Evolutionary conservation across 2,888 invertebrate species (phyloP), one percentile per base, ranked within the genome.

Genomic region (Chrysolina americana): DNA sequence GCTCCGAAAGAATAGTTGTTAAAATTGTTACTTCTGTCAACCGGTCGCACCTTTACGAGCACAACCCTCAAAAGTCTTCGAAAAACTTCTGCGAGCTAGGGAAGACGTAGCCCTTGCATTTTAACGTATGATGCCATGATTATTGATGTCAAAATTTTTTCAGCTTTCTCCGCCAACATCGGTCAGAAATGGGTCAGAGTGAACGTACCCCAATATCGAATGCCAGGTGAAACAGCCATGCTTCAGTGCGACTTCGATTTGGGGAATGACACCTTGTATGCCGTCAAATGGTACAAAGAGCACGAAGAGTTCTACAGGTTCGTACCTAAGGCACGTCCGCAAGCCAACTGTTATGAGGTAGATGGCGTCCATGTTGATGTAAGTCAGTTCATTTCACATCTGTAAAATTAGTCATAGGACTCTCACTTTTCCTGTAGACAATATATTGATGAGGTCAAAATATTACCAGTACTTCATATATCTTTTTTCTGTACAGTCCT

Each of bases 281-380:
- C 95, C 21, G 94, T 95, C 83, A 95, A 95, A 89, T 95, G 95
- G 95, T 95, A 95, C 89, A 93, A 94, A 87, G 95, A 95, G 88
- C 93, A 94, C 88, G 94, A 94, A 85, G 95, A 95, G 87, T 95
- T 95, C 89, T 95, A 94, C 89, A 90, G 94, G 82, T 95, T 90
- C 86, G 92, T 95, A 86, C 95, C 94, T 71, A 93, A 93, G 86
- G 91, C 91, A 79, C 91, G 91, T 78, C 93, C 94, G 10, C 92
- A 92, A 78, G 92, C 93, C 83, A 92, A 91, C 85, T 93, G 93
- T 77, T 95, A 94, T 88, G 90, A 91, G 83, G 89, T 93, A 69
- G 93, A 93, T 70, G 93, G 93, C 53, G 90, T 93, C 79, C 90
- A 91, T 87, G 92, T 93, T 68, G 93, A 93, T 84, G 93, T 93